These are phyloP conservation scores for Furnarius figulus DNA, from an alignment of 2,113 vertebrate genomes.

Conservation along the genomic window DNA sequence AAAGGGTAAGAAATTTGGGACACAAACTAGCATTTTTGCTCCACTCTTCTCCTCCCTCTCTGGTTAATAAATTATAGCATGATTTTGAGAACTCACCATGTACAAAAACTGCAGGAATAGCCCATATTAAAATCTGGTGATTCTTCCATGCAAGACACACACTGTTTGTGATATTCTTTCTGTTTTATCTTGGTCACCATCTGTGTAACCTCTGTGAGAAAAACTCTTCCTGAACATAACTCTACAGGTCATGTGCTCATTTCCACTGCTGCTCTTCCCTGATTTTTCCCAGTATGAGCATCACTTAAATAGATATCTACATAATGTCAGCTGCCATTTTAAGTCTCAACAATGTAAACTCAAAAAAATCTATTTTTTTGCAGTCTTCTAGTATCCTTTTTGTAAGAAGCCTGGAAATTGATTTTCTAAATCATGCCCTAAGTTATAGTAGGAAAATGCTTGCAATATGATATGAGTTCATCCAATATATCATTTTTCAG, in stretches of 20 bases:
- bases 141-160: not conserved
- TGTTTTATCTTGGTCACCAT: conserved; percentile 12
- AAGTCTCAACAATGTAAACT: not conserved
- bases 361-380: not conserved
- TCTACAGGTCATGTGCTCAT: not conserved
- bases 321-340: not conserved
- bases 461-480: not conserved
- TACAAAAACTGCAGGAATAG: not conserved
- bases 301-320: not conserved
- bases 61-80: not conserved
- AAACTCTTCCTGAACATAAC: not conserved
- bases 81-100: not conserved
- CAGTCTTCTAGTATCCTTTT: not conserved
- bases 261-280: not conserved
- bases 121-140: not conserved
- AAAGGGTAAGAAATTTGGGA: conserved; percentile 18
- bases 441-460: not conserved
- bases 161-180: not conserved
- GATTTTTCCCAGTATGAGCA: not conserved
- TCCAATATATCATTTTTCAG: not conserved
- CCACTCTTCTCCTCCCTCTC: not conserved
- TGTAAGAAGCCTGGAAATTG: not conserved
- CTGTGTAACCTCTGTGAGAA: not conserved
- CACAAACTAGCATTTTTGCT: not conserved
- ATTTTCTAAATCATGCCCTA: not conserved